A percentile compares a stretch with the other conserved stretches of the same genome.
Evolutionary conservation across 2,797 vertebrate genomes (phyloP).

Genomic region (Monodelphis domestica): DNA sequence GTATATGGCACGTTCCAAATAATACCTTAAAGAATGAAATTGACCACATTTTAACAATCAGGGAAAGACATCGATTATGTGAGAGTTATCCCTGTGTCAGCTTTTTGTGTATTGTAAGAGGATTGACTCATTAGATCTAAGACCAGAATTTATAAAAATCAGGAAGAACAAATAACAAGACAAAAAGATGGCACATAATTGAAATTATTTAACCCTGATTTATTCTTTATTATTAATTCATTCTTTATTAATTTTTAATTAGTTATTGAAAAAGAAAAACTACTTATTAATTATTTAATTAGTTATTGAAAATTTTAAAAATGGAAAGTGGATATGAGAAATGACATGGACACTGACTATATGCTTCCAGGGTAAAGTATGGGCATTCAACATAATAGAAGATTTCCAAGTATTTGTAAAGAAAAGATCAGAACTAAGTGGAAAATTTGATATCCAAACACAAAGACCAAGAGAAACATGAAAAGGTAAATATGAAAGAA

Average conservation of each 20-base stretch:
- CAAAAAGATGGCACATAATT: neutral
- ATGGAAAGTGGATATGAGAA: neutral
- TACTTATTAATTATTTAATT: neutral
- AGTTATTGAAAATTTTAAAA: neutral
- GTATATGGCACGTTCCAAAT: neutral
- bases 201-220: neutral
- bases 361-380: too few relatives aligned
- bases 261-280: too few relatives aligned
- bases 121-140: neutral
- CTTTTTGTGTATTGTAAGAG: neutral
- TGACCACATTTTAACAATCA: neutral
- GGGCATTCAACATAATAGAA: too few relatives aligned
- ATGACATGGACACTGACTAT: neutral
- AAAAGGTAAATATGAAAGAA: too few relatives aligned
- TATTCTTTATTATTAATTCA: too few relatives aligned
- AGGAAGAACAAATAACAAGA: neutral
- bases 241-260: too few relatives aligned
- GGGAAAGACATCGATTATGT: neutral
- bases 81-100: neutral
- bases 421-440: too few relatives aligned
- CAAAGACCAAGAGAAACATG: too few relatives aligned
- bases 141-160: neutral
- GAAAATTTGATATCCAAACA: too few relatives aligned
- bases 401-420: too few relatives aligned
- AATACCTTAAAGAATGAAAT: neutral